These are phyloP conservation scores for Bombus fervidus DNA, from an alignment of 1,140 invertebrate genomes.

Conservation along the genomic window DNA sequence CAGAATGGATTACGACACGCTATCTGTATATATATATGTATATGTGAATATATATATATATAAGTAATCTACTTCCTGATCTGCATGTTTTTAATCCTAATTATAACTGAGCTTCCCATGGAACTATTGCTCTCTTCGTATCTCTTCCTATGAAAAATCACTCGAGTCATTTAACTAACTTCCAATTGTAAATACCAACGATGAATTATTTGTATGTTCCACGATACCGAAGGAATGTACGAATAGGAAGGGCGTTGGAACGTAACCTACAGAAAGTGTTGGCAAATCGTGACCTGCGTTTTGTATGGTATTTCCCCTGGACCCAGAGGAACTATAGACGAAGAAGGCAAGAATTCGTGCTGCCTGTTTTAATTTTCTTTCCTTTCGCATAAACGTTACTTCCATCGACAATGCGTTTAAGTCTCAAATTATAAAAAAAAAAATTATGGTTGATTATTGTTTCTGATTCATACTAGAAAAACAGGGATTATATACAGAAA, in stretches of 20 bases:
- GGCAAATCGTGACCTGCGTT: background rate
- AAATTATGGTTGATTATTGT: no score
- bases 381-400: background rate
- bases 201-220: background rate
- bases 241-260: no score
- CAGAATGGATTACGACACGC: background rate
- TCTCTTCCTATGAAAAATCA: background rate
- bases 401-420: no score
- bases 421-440: no score
- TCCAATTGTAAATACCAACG: background rate
- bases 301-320: background rate
- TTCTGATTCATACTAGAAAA: no score
- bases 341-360: background rate
- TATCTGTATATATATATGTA: background rate
- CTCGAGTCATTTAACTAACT: background rate
- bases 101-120: background rate
- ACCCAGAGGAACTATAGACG: background rate
- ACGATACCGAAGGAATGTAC: background rate
- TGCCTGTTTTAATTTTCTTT: no score
- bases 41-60: background rate
- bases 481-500: no score
- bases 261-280: background rate
- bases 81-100: background rate
- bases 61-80: background rate
- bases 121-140: background rate